These are phyloP conservation scores for Simalia tracyae DNA, from an alignment of 2,797 vertebrate species.

Conservation along the genomic window DNA sequence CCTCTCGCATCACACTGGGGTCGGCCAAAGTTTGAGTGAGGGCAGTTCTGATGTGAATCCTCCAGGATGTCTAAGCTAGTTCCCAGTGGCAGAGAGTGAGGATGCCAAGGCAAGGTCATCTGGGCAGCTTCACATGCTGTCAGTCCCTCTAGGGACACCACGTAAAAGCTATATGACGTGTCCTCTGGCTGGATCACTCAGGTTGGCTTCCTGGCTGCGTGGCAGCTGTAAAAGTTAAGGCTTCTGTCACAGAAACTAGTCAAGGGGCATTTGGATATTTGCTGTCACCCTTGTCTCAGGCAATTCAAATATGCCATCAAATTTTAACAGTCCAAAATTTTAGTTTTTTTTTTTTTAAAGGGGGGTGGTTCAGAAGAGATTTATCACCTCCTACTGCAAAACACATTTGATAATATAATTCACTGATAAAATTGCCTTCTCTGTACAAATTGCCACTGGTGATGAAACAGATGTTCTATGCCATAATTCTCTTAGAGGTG, in stretches of 20 bases:
- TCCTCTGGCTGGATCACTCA: slow-evolving; percentile 49
- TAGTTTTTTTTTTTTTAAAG: neutral
- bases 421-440: neutral
- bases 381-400: neutral
- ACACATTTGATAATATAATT: neutral
- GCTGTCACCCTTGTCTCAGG: neutral
- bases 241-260: slow-evolving; percentile 50
- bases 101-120: neutral
- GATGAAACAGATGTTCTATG: neutral
- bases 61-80: neutral
- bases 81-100: neutral
- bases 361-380: neutral
- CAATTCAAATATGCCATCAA: slow-evolving; percentile 11
- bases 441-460: neutral
- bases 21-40: neutral
- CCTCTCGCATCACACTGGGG: neutral
- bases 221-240: slow-evolving; percentile 54
- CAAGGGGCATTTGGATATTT: slow-evolving; percentile 19
- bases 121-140: neutral
- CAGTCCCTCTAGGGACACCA: slow-evolving; percentile 36
- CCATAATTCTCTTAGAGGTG: neutral
- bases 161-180: slow-evolving; percentile 16
- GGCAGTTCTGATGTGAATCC: neutral
- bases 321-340: neutral
- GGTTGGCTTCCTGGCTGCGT: slow-evolving; percentile 50